Conservation (phyloP, 1,140 invertebrate genomes). For the Leptinotarsa texana region DNA sequence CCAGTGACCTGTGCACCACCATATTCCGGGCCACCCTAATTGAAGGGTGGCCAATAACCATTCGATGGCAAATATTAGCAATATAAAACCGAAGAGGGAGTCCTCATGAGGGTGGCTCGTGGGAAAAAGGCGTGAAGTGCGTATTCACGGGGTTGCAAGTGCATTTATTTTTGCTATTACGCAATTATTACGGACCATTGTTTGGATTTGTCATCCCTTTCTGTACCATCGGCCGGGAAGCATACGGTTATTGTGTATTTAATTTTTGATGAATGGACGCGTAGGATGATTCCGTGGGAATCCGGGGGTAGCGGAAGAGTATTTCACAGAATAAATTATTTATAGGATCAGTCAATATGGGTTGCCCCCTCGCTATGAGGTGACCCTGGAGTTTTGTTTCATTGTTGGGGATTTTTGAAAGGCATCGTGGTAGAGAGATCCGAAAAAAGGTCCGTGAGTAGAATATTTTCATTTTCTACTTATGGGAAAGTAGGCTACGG, state of each 20-base stretch:
- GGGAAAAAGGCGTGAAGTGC: conserved; percentile 15
- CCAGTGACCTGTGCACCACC: background rate
- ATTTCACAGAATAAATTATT: background rate
- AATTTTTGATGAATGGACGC: conserved; percentile 17
- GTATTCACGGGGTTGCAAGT: conserved; percentile 12
- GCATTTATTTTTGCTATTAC: conserved; percentile 10
- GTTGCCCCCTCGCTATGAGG: background rate
- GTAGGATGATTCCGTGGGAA: conserved; percentile 5
- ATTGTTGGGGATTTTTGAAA: too few species aligned
- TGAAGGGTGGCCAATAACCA: conserved; percentile 16
- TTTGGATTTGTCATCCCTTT: conserved; percentile 8
- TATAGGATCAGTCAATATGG: background rate
- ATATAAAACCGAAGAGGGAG: conserved; percentile 12
- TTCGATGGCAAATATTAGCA: conserved; percentile 16
- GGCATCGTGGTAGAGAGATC: too few species aligned
- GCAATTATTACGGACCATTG: conserved; percentile 2
- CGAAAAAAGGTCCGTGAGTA: too few species aligned
- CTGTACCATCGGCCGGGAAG: conserved; percentile 10
- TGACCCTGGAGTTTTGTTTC: too few species aligned
- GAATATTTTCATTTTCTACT: too few species aligned
- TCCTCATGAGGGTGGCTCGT: conserved; percentile 17
- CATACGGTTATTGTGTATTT: conserved; percentile 23
- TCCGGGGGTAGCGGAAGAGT: background rate
- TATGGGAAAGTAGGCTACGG: too few species aligned
- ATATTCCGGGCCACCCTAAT: background rate